A percentile compares a stretch with the other conserved stretches of the same genome.
phyloP scores from a whole-genome alignment of 2,113 vertebrate genomes.

The Cyanoramphus novaezelandiae region DNA sequence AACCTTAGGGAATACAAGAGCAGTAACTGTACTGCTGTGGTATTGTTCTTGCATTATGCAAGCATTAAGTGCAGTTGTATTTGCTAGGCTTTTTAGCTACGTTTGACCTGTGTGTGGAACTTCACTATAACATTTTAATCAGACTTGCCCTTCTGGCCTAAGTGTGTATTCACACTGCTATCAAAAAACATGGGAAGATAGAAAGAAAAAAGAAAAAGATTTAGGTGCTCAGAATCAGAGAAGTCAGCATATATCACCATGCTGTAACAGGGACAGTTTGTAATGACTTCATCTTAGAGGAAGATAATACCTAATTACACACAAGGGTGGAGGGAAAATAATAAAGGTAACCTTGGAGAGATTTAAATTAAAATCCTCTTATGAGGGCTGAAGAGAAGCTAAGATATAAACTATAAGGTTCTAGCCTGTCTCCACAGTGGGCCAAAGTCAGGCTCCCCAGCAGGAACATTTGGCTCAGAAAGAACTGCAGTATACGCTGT shows the following conservation, averaged over 20 bases:
- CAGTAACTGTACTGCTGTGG: accelerated
- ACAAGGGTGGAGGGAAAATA: background rate
- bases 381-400: background rate
- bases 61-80: background rate
- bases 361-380: background rate
- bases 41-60: background rate
- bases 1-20: background rate
- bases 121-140: background rate
- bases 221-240: background rate
- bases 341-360: background rate
- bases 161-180: background rate
- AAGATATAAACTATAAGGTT: background rate
- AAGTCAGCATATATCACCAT: background rate
- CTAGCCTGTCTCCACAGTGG: background rate
- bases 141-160: background rate
- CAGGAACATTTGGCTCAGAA: background rate
- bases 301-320: background rate
- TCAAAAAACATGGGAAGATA: background rate
- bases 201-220: too few relatives aligned
- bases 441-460: background rate
- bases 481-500: accelerated
- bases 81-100: background rate
- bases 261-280: background rate
- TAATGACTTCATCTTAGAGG: background rate
- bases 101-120: background rate